These are phyloP conservation scores for Phortica okadai DNA, from an alignment of 2,888 invertebrate species.

Conservation along the genomic window DNA sequence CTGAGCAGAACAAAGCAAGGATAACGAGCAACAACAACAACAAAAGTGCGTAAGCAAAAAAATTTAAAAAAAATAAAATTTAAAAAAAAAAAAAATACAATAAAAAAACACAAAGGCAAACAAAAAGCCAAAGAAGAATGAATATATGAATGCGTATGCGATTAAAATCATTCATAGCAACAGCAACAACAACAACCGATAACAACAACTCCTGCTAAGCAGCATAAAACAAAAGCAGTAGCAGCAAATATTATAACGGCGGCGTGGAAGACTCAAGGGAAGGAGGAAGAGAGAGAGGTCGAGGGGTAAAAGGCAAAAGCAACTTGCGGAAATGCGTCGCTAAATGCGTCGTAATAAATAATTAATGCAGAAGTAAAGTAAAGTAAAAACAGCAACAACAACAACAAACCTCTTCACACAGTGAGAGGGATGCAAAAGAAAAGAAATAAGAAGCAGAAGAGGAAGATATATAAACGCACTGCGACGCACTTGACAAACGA, in stretches of 20 bases:
- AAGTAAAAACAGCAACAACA: slow-evolving; percentile 37
- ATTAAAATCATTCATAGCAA: background rate
- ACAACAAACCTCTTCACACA: too few species aligned
- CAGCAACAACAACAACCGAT: background rate
- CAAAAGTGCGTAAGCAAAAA: slow-evolving; percentile 15
- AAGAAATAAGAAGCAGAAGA: too few species aligned
- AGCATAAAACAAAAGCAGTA: background rate
- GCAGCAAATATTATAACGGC: background rate
- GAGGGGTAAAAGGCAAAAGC: background rate
- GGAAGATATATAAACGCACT: too few species aligned
- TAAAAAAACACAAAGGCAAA: background rate
- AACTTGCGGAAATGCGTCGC: slow-evolving; percentile 42
- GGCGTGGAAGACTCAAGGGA: background rate
- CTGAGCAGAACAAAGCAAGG: slow-evolving; percentile 2
- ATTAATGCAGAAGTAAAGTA: slow-evolving; percentile 50
- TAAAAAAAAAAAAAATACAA: background rate
- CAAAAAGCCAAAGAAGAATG: background rate
- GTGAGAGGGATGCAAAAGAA: too few species aligned
- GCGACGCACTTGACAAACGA: slow-evolving; percentile 15
- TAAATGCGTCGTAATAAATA: slow-evolving; percentile 64
- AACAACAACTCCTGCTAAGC: background rate
- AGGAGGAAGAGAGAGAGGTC: background rate
- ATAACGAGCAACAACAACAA: background rate
- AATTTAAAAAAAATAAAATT: background rate
- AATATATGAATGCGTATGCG: background rate